Evolutionary conservation across 2,888 invertebrate genomes (phyloP).

Genomic region (Exocentrus adspersus): DNA sequence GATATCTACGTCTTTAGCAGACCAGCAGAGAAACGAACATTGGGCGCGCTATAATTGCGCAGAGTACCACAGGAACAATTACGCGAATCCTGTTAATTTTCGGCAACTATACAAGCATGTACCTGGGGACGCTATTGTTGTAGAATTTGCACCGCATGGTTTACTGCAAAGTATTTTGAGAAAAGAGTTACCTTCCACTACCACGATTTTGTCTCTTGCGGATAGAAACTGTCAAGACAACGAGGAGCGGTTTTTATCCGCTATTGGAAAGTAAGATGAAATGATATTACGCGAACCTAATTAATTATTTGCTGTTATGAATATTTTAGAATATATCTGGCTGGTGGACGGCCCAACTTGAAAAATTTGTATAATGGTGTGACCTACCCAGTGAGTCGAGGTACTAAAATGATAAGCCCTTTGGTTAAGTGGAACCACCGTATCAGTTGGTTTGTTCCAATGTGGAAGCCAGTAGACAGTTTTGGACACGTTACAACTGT

Average conservation of each 20-base stretch:
- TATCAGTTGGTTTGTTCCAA: conserved; percentile 77
- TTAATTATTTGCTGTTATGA: too few species aligned
- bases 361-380: conserved; percentile 76
- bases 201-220: conserved; percentile 75
- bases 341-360: conserved; percentile 78
- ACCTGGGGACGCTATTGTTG: conserved; percentile 79
- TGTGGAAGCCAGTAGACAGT: conserved; percentile 73
- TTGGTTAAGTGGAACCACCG: conserved; percentile 88
- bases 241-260: conserved; percentile 61
- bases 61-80: conserved; percentile 89
- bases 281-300: too few species aligned
- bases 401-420: conserved; percentile 86
- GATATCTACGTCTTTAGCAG: conserved; percentile 78
- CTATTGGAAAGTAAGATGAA: conserved; percentile 49
- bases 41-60: conserved; percentile 67
- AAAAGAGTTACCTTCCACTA: conserved; percentile 72
- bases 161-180: conserved; percentile 84
- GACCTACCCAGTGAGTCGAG: conserved; percentile 82
- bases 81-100: conserved; percentile 74
- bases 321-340: conserved; percentile 72
- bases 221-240: conserved; percentile 74
- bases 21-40: too few species aligned
- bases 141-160: conserved; percentile 89
- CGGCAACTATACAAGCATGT: conserved; percentile 74
- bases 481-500: conserved; percentile 86